Conservation (phyloP, 2,888 invertebrate species). For the Crioceris asparagi region DNA sequence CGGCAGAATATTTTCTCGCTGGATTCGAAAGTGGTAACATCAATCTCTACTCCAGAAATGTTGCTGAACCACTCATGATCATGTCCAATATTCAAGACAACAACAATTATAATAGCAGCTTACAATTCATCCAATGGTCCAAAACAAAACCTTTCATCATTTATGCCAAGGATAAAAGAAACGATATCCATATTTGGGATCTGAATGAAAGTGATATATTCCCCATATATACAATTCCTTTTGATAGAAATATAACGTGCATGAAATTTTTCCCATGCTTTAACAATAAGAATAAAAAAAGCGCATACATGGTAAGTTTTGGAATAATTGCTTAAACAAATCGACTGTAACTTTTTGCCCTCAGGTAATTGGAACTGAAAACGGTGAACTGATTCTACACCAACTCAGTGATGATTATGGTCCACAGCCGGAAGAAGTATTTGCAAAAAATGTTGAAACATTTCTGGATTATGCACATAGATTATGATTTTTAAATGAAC, state of each 20-base stretch:
- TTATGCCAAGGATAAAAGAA: conserved; percentile 39
- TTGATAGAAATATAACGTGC: conserved; percentile 35
- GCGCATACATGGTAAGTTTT: conserved; percentile 39
- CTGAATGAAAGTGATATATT: conserved; percentile 41
- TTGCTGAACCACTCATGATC: conserved; percentile 36
- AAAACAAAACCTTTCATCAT: conserved; percentile 41
- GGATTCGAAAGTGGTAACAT: conserved; percentile 43
- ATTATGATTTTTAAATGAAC: conserved; percentile 21
- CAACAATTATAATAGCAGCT: conserved; percentile 24
- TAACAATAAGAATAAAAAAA: conserved; percentile 21
- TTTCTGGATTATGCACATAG: conserved; percentile 41
- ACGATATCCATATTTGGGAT: conserved; percentile 44
- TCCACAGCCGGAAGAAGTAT: conserved; percentile 31
- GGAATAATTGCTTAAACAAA: background rate
- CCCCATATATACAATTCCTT: conserved; percentile 39
- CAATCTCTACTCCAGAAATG: conserved; percentile 37
- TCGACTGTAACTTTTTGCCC: conserved; percentile 16
- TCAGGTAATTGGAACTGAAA: conserved; percentile 40
- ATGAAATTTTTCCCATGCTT: conserved; percentile 38
- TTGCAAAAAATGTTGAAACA: conserved; percentile 36
- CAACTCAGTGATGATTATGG: conserved; percentile 38
- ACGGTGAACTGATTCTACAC: conserved; percentile 39
- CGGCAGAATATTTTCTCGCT: conserved; percentile 39
- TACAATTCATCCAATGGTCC: conserved; percentile 44
- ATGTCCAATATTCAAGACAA: conserved; percentile 31